A percentile compares a stretch with the other conserved stretches of the same genome.
These are phyloP conservation scores for Phoenicopterus ruber DNA, from an alignment of 2,113 vertebrate species.

Conservation along the genomic window DNA sequence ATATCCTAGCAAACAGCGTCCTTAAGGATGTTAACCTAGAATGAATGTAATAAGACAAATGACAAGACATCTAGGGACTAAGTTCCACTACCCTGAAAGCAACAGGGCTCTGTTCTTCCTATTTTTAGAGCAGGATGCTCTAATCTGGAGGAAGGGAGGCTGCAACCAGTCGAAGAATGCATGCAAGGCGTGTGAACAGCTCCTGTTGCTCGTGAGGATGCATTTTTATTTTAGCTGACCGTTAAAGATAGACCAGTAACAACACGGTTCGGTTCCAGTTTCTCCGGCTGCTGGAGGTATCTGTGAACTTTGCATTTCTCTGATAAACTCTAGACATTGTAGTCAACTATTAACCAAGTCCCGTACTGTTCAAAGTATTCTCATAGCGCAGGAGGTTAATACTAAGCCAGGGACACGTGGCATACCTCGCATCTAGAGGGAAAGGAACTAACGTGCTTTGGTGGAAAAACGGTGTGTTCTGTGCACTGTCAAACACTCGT, in stretches of 20 bases:
- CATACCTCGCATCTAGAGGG: rapidly evolving
- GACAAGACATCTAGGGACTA: too few relatives aligned
- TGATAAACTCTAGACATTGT: not conserved
- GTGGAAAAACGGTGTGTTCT: rapidly evolving
- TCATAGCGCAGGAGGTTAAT: not conserved
- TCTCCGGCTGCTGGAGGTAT: not conserved
- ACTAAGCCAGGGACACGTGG: not conserved
- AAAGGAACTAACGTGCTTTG: rapidly evolving
- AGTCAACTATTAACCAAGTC: constrained; percentile 19
- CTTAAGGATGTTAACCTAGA: rapidly evolving
- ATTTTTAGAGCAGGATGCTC: not conserved
- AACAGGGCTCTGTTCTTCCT: not conserved
- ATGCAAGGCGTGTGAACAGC: not conserved
- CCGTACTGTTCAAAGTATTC: not conserved
- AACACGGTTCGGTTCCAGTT: not conserved
- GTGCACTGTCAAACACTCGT: rapidly evolving
- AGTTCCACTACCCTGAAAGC: not conserved
- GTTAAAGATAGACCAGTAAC: not conserved
- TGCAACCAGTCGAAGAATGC: not conserved
- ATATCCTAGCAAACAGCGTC: too few relatives aligned
- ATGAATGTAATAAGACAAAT: not conserved
- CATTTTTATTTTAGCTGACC: not conserved
- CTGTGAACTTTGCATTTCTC: constrained; percentile 30
- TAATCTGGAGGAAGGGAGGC: not conserved
- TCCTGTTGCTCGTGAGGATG: not conserved